Conservation (phyloP, 2,797 vertebrate species). For the Falco columbarius region DNA sequence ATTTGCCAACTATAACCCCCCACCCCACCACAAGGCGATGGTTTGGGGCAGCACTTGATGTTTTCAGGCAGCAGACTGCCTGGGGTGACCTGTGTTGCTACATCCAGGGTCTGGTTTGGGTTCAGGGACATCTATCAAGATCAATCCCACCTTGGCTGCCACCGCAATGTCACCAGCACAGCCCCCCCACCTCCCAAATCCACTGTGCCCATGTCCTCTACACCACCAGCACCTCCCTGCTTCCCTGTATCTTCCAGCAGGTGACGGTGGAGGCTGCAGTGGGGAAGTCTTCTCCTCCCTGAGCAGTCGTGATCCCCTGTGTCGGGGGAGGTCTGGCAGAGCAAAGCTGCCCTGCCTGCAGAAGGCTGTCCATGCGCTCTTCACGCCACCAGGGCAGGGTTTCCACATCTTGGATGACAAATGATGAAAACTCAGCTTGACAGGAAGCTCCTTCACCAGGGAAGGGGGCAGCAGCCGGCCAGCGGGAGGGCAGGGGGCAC, state of each 20-base stretch:
- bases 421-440: neutral
- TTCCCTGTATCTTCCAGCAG: neutral
- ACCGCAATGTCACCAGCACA: neutral
- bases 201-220: neutral
- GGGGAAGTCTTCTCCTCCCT: neutral
- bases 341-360: neutral
- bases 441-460: neutral
- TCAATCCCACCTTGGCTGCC: neutral
- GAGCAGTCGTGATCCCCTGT: rapidly evolving
- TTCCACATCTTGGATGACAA: neutral
- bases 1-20: neutral
- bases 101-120: neutral
- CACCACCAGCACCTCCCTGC: neutral
- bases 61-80: neutral
- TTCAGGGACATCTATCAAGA: neutral
- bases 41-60: neutral
- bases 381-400: neutral
- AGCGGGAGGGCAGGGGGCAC: neutral
- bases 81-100: neutral
- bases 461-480: neutral
- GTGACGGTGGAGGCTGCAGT: neutral
- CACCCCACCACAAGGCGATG: neutral
- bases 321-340: neutral
- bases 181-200: neutral
- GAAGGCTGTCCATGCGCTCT: neutral